Conservation (phyloP, 2,888 invertebrate genomes). For the Cheilosia pagana region DNA sequence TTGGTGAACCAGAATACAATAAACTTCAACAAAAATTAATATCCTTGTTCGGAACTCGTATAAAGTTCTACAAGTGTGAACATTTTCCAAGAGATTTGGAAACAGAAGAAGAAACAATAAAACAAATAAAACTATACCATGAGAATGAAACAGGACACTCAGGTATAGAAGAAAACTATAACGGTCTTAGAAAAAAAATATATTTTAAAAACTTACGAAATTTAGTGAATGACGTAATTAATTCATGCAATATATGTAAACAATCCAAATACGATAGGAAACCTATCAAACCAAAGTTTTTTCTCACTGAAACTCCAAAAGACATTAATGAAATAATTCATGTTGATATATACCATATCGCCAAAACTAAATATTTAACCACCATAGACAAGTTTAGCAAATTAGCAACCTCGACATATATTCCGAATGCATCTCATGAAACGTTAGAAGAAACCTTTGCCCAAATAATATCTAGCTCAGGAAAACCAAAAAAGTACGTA, state of each 20-base stretch:
- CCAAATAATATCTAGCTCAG: conserved; percentile 7
- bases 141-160: conserved; percentile 21
- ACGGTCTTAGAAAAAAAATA: background rate
- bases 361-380: conserved; percentile 5
- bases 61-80: conserved; percentile 16
- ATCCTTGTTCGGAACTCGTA: background rate
- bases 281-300: conserved; percentile 1
- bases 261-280: conserved; percentile 12
- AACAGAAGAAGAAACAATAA: conserved; percentile 2
- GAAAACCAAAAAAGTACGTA: conserved; percentile 6
- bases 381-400: conserved; percentile 16
- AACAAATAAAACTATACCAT: conserved; percentile 5
- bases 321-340: conserved; percentile 18
- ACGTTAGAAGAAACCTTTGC: conserved; percentile 15
- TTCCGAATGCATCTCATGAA: too few relatives aligned
- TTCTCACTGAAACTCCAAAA: conserved; percentile 19
- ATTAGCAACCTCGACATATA: background rate
- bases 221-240: conserved; percentile 11
- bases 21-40: conserved; percentile 7
- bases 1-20: background rate
- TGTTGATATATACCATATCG: conserved; percentile 12
- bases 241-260: conserved; percentile 27
- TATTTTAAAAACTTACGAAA: background rate
- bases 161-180: conserved; percentile 13
- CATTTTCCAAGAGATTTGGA: conserved; percentile 13